Conservation (phyloP, 2,888 invertebrate species). For the Dicranocentrus wangi region DNA sequence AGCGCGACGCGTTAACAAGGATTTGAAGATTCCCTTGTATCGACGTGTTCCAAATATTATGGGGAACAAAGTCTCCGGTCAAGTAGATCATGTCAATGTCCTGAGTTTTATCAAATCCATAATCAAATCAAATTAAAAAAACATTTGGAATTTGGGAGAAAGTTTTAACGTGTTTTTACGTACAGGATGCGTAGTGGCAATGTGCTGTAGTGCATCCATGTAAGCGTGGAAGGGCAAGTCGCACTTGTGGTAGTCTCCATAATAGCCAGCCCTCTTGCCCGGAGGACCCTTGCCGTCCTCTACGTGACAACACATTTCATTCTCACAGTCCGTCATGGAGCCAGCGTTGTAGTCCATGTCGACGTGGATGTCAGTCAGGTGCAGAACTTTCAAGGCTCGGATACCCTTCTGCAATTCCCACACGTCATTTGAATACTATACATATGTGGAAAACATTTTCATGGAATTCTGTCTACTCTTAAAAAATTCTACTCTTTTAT, state of each 20-base stretch:
- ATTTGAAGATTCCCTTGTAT: constrained; percentile 62
- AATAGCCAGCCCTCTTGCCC: constrained; percentile 68
- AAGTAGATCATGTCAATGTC: constrained; percentile 71
- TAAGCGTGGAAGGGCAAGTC: constrained; percentile 70
- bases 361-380: constrained; percentile 71
- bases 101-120: too few species aligned
- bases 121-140: neutral
- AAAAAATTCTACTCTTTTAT: too few species aligned
- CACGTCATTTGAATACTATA: too few species aligned
- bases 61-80: constrained; percentile 73
- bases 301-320: constrained; percentile 69
- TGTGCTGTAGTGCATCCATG: constrained; percentile 69
- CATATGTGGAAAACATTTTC: too few species aligned
- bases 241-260: constrained; percentile 69
- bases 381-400: constrained; percentile 67
- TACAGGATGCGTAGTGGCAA: constrained; percentile 70
- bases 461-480: too few species aligned
- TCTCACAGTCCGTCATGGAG: constrained; percentile 68
- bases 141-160: neutral
- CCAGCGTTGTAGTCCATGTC: constrained; percentile 67
- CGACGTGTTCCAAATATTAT: constrained; percentile 72
- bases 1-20: constrained; percentile 62
- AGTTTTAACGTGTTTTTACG: neutral
- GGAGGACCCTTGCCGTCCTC: constrained; percentile 57
- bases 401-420: constrained; percentile 44